phyloP scores from a whole-genome alignment of 35 echinoderm and acorn worm genomes.

The Lytechinus variegatus region DNA sequence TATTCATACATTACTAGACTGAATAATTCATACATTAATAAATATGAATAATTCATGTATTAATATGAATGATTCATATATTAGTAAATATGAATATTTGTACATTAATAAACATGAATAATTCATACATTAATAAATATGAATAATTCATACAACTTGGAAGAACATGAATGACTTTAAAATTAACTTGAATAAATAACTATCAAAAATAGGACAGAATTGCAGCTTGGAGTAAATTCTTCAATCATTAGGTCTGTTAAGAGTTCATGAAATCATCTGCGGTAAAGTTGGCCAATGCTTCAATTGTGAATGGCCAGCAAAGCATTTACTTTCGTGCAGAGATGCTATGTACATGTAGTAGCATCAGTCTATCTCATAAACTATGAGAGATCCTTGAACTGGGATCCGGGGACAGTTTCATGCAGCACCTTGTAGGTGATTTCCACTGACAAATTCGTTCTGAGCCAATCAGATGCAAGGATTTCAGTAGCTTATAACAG shows the following conservation, averaged over 20 bases:
- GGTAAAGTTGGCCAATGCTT: not conserved
- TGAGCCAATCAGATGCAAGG: too few species aligned
- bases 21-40: too few species aligned
- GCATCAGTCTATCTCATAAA: too few species aligned
- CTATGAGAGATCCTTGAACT: too few species aligned
- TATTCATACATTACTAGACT: too few species aligned
- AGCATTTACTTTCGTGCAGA: not conserved
- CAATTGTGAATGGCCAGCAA: not conserved
- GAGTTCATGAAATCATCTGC: too few species aligned
- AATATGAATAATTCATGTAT: not conserved
- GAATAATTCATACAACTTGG: not conserved
- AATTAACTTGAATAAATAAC: slow-evolving; percentile 1
- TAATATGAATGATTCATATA: not conserved
- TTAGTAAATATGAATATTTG: not conserved
- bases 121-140: not conserved
- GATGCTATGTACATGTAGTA: too few species aligned
- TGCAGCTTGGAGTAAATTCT: not conserved
- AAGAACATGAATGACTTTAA: not conserved
- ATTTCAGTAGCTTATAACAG: too few species aligned
- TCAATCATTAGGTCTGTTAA: not conserved
- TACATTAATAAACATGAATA: too few species aligned
- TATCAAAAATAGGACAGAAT: not conserved
- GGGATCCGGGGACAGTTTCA: too few species aligned
- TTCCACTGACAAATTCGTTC: too few species aligned
- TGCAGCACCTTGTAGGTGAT: too few species aligned